Percentiles rank a stretch among this genome's conserved stretches.
Conservation (phyloP, 2,113 vertebrate genomes). For the Petaurus breviceps region DNA sequence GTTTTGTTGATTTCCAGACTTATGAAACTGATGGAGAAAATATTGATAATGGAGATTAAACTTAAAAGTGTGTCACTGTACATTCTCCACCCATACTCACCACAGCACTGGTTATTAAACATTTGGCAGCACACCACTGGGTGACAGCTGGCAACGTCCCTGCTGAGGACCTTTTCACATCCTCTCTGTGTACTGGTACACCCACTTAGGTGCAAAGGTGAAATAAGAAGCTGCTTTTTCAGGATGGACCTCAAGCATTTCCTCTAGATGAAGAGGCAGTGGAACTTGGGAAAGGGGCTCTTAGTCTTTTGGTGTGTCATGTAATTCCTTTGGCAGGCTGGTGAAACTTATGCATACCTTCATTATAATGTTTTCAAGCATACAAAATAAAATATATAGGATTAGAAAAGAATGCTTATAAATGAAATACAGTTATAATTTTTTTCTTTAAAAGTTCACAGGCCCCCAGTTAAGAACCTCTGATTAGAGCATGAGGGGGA, state of each 20-base stretch:
- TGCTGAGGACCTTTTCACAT: background rate
- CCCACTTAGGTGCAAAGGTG: background rate
- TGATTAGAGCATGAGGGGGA: background rate
- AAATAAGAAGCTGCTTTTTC: background rate
- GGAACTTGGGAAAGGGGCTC: background rate
- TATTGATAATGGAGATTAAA: background rate
- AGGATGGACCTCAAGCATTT: background rate
- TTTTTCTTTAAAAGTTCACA: background rate
- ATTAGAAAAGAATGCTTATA: background rate
- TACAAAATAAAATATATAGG: background rate
- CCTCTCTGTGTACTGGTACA: background rate
- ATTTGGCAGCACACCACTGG: background rate
- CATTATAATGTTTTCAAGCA: background rate
- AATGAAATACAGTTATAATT: background rate
- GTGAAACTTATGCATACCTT: background rate
- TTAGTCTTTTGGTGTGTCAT: background rate
- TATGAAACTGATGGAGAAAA: background rate
- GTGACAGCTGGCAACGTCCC: background rate
- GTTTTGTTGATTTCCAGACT: background rate
- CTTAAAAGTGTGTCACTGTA: background rate
- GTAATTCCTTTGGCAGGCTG: background rate
- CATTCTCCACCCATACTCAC: background rate
- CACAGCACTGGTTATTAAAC: background rate
- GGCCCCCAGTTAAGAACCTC: background rate
- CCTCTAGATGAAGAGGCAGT: background rate